Evolutionary conservation across 2,113 vertebrate genomes (phyloP).

Genomic region (Ictalurus furcatus): DNA sequence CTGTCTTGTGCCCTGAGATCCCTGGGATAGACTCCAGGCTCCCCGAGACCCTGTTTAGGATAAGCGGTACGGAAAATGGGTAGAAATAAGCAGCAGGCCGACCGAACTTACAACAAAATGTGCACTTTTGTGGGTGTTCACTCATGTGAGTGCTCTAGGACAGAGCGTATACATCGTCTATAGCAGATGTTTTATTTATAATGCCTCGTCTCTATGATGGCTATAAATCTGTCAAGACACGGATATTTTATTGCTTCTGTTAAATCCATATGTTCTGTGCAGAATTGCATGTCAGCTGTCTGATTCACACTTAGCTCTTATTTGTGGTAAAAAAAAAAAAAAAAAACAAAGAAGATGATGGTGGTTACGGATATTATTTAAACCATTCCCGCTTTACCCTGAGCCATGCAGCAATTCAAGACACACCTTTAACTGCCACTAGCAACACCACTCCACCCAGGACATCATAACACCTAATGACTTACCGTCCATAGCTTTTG

Average conservation of each 20-base stretch:
- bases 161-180: neutral
- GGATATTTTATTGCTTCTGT: neutral
- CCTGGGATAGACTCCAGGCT: no score
- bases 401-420: neutral
- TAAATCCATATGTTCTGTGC: neutral
- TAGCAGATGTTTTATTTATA: neutral
- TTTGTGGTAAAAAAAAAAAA: neutral
- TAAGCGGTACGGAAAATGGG: no score
- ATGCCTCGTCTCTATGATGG: neutral
- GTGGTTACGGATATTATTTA: neutral
- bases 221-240: neutral
- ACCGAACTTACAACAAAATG: neutral
- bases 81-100: neutral
- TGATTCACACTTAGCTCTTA: neutral
- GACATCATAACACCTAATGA: neutral
- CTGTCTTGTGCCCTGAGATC: no score
- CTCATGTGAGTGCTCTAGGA: neutral
- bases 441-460: neutral
- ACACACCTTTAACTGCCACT: conserved; percentile 8
- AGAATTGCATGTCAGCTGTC: neutral
- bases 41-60: no score
- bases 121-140: neutral
- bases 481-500: neutral
- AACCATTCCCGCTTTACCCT: neutral
- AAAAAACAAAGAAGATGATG: neutral